Evolutionary conservation across 2,888 invertebrate species (phyloP), one percentile per base, ranked within the genome.

Genomic region (Melanostoma mellinum): DNA sequence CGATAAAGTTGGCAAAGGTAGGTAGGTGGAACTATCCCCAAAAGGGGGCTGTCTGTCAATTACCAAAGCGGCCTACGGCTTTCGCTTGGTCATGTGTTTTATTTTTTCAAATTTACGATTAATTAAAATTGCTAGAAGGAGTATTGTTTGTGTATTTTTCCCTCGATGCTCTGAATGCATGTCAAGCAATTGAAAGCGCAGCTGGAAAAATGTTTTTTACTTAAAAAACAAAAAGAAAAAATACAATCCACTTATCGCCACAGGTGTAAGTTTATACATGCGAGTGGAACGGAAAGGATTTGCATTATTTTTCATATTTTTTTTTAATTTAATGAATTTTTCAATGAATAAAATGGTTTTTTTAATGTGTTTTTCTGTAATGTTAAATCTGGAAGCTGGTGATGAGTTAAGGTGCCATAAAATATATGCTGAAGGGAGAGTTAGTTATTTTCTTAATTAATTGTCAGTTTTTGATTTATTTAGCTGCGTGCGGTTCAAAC

Each of bases 181-280:
- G 65, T 58, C 65, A 75, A 80, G 76, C 75, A 75, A 80, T 65
- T 76, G 65, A 61, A 61, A 55, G 46, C 40, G 40, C n/a, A 38
- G 30, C 35, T 3, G 2, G 0, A 10, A 3, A 2, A 5, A 6
- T 42, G 36, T 30, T 36, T 35, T 61, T 32, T n/a, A 52, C 58
- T 20, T 6, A 6, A 20, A 35, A n/a, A n/a, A n/a, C n/a, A n/a
- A n/a, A n/a, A n/a, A n/a, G n/a, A n/a, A n/a, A n/a, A 35, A 76
- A 76, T 53, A 60, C 76, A 81, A 76, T 69, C 10, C 65, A 48
- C 50, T 73, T 63, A 69, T 53, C 67, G 35, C 69, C 40, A 48
- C 60, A 84, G 71, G 84, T 79, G 84, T 84, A 71, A 75, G 53
- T 65, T 48, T 20, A 67, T 63, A 38, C 50, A 71, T 69, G 74